Conservation (phyloP, 1,140 invertebrate genomes). For the Drosophila lacteicornis region DNA sequence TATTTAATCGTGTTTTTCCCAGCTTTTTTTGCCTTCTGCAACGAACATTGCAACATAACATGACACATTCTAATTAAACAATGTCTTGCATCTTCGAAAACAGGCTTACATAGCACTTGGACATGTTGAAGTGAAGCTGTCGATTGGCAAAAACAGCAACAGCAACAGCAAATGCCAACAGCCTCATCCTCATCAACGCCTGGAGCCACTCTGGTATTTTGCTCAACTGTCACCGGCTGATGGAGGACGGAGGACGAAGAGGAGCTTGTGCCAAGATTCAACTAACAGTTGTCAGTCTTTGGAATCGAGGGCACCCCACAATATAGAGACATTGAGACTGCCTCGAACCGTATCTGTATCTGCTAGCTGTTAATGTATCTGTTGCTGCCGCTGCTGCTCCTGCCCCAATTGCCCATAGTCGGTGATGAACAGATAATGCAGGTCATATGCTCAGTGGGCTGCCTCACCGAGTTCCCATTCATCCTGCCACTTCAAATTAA, state of each 20-base stretch:
- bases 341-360: not conserved
- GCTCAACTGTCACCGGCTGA: conserved; percentile 10
- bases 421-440: conserved; percentile 51
- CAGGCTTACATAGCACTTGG: conserved; percentile 5
- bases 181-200: not conserved
- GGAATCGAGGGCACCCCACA: conserved; percentile 5
- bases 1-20: not conserved
- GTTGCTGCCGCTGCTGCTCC: not conserved
- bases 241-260: too few species aligned
- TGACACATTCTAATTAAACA: conserved; percentile 20
- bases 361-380: not conserved
- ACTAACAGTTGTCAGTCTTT: conserved; percentile 4
- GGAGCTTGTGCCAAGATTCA: conserved; percentile 3
- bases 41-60: conserved; percentile 3
- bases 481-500: conserved; percentile 35
- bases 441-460: conserved; percentile 44
- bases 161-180: conserved; percentile 4
- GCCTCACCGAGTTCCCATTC: conserved; percentile 23
- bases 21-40: not conserved
- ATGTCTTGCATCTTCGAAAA: conserved; percentile 1
- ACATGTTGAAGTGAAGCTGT: conserved; percentile 8
- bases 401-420: conserved; percentile 6
- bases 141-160: conserved; percentile 7
- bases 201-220: not conserved
- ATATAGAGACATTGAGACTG: conserved; percentile 6